Evolutionary conservation across 2,888 invertebrate species (phyloP), one percentile per base, ranked within the genome.

Genomic region (Apantesis nais): DNA sequence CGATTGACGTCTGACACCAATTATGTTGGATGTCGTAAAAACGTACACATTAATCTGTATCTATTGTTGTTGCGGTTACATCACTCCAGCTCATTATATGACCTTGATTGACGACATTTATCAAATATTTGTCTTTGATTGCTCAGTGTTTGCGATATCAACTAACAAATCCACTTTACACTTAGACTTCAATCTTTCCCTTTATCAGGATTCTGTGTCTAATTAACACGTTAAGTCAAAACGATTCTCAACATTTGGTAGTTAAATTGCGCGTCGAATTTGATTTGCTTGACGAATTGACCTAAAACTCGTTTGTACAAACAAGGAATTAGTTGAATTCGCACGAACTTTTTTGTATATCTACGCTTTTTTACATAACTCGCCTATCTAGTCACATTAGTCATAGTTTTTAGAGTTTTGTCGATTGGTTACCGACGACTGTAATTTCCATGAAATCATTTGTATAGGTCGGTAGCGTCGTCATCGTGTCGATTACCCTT

Each of bases 31-130:
- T 76, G 78, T 84, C 83, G 79, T 69, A 79, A 83, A 83, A 82
- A 82, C 81, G 76, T 88, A 86, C 84, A 83, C 83, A 86, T 86
- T 77, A 86, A 87, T 84, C 81, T 78, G 78, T 80, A 78, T 81
- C 84, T 88, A 88, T 89, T 89, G 86, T 89, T 86, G 83, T 83
- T 85, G 83, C 81, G 85, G 85, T 92, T 91, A 92, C 92, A 91
- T 93, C 90, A 92, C 85, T 85, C 82, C 55, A 68, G 70, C 76
- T 78, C 70, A 66, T 66, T 66, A 29, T 64, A 60, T 84, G 91
- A 86, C 93, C 93, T 93, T 93, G 92, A 80, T 74, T 78, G 85
- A 83, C 85, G 87, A 87, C 84, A 86, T 84, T 85, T 85, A 88
- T 86, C 86, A 85, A 88, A 87, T 87, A 88, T 87, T 88, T 85